Evolutionary conservation across 2,113 vertebrate genomes (phyloP).

Genomic region (Nymphicus hollandicus): DNA sequence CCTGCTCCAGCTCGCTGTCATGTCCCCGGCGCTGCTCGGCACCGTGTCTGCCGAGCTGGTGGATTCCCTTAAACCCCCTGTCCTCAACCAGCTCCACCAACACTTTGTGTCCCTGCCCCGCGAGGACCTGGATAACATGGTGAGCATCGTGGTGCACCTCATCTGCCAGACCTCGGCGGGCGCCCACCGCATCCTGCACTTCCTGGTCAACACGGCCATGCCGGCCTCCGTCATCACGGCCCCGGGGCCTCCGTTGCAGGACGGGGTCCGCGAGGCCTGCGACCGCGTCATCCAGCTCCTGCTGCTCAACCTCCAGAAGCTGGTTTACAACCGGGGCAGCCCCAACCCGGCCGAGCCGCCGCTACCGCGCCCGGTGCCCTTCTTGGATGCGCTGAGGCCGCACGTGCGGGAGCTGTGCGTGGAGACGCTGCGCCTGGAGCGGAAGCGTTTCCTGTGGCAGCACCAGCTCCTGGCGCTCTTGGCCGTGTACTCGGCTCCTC

Average conservation of each 20-base stretch:
- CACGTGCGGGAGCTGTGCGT: conserved; percentile 85
- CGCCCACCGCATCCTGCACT: conserved; percentile 83
- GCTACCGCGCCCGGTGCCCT: conserved; percentile 77
- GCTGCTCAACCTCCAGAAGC: conserved; percentile 88
- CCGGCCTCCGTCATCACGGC: conserved; percentile 88
- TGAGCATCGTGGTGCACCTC: conserved; percentile 85
- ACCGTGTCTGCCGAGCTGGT: conserved; percentile 87
- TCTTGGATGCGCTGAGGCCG: conserved; percentile 81
- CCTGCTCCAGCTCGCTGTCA: conserved; percentile 87
- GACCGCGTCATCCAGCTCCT: conserved; percentile 89
- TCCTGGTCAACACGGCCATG: conserved; percentile 88
- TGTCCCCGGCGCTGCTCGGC: conserved; percentile 87
- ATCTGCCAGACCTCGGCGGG: conserved; percentile 88
- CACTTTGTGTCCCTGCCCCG: conserved; percentile 80
- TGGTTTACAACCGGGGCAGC: conserved; percentile 80
- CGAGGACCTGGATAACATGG: conserved; percentile 89
- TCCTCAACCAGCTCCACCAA: conserved; percentile 89
- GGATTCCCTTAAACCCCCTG: conserved; percentile 81
- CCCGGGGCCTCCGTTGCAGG: conserved; percentile 79
- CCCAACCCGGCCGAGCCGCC: conserved; percentile 45
- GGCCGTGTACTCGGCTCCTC: conserved; percentile 83
- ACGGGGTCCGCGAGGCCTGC: conserved; percentile 88
- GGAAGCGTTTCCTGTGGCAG: conserved; percentile 90
- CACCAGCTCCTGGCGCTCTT: conserved; percentile 89
- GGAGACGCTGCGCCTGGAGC: conserved; percentile 84